Percentiles rank a stretch among this genome's conserved stretches.
Evolutionary conservation across 2,888 invertebrate genomes (phyloP).

Genomic region (Cheilosia pagana): DNA sequence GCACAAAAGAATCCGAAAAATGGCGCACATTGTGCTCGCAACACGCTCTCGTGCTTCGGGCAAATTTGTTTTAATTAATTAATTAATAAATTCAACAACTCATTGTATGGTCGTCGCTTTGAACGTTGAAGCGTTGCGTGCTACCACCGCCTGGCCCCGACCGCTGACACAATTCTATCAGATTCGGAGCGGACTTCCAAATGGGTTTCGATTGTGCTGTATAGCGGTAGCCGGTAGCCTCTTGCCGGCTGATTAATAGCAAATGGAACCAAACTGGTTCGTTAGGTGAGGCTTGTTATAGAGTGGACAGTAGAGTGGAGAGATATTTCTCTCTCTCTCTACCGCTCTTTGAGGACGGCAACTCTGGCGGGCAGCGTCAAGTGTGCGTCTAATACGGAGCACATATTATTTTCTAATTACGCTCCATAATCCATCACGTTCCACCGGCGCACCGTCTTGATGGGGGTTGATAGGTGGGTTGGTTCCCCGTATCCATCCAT

Average conservation of each 20-base stretch:
- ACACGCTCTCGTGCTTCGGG: constrained; percentile 57
- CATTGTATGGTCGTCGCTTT: constrained; percentile 51
- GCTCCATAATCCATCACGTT: constrained; percentile 65
- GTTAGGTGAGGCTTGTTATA: constrained; percentile 38
- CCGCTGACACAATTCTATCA: constrained; percentile 47
- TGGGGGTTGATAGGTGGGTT: constrained; percentile 72
- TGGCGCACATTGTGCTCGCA: constrained; percentile 64
- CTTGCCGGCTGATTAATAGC: constrained; percentile 18
- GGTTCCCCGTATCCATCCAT: constrained; percentile 60
- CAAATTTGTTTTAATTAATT: constrained; percentile 74
- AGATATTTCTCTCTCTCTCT: too few relatives aligned
- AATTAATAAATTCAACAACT: constrained; percentile 75
- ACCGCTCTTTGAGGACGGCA: constrained; percentile 8
- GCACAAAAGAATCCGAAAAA: constrained; percentile 66
- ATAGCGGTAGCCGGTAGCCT: background rate
- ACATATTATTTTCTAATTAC: constrained; percentile 73
- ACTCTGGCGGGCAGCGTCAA: constrained; percentile 61
- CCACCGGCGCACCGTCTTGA: constrained; percentile 24
- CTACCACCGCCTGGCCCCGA: constrained; percentile 20
- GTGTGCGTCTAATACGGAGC: constrained; percentile 67
- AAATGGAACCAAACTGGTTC: constrained; percentile 33
- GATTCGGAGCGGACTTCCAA: constrained; percentile 7
- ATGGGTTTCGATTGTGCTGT: constrained; percentile 12
- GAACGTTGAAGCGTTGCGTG: constrained; percentile 64
- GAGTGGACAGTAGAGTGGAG: too few relatives aligned